Evolutionary conservation across 2,888 invertebrate species (phyloP).

Genomic region (Prionchulus punctatus): DNA sequence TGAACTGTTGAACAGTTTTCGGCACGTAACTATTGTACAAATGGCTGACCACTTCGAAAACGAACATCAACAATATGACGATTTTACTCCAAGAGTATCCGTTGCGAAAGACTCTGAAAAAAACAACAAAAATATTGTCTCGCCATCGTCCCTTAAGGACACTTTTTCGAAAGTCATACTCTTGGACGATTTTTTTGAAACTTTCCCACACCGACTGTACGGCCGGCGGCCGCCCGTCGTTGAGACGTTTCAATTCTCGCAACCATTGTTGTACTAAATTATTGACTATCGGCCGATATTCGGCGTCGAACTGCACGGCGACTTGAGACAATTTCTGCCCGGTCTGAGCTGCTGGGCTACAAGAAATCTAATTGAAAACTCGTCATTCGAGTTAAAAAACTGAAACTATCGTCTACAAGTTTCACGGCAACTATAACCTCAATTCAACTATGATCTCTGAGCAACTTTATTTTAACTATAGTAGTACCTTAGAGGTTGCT

Average conservation of each 20-base stretch:
- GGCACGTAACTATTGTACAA: not conserved
- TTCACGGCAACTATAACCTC: too few species aligned
- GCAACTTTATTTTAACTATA: too few species aligned
- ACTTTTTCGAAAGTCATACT: not conserved
- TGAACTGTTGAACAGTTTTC: not conserved
- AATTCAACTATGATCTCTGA: too few species aligned
- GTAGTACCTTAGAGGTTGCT: too few species aligned
- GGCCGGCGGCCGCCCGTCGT: not conserved
- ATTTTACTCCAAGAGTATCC: not conserved
- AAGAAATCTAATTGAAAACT: too few species aligned
- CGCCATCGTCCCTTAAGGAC: not conserved
- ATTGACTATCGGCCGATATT: not conserved
- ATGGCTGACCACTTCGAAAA: not conserved
- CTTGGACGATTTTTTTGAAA: not conserved
- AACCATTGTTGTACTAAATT: not conserved
- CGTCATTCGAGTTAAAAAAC: too few species aligned
- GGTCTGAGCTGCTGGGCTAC: too few species aligned
- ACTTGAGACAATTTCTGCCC: too few species aligned
- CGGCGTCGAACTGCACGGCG: too few species aligned
- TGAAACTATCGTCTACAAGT: too few species aligned
- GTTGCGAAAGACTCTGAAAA: not conserved
- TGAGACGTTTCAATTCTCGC: not conserved
- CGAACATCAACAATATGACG: not conserved
- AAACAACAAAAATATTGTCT: not conserved
- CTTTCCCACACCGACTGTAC: not conserved